Conservation (phyloP, 2,888 invertebrate genomes). For the Ethmia dodecea region DNA sequence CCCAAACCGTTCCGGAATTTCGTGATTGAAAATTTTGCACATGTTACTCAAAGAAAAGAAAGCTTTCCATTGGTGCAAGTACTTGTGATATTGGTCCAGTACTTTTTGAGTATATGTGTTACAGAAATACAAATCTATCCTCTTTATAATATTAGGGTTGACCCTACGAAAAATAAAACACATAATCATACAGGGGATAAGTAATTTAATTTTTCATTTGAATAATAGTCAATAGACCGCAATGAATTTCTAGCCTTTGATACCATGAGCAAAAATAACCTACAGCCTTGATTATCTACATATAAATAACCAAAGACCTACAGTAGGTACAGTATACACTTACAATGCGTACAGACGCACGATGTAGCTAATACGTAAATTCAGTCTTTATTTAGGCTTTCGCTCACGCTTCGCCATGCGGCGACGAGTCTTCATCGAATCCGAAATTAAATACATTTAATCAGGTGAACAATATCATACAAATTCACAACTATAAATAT, state of each 20-base stretch:
- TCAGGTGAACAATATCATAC: conserved; percentile 2
- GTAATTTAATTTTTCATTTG: conserved; percentile 40
- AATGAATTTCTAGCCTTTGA: conserved; percentile 56
- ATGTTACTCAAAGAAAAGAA: too few species aligned
- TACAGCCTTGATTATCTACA: conserved; percentile 28
- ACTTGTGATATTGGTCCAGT: too few species aligned
- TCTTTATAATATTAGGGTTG: too few species aligned
- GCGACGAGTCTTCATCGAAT: conserved; percentile 32
- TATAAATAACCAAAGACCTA: too few species aligned
- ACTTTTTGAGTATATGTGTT: too few species aligned
- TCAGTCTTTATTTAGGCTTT: conserved; percentile 72
- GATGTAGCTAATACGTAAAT: conserved; percentile 57
- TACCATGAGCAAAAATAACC: conserved; percentile 61
- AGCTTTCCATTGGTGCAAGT: too few species aligned
- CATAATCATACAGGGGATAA: too few species aligned
- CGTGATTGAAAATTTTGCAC: too few species aligned
- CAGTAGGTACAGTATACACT: too few species aligned
- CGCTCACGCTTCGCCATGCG: conserved; percentile 21
- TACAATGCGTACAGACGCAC: conserved; percentile 36
- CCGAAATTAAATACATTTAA: conserved; percentile 34
- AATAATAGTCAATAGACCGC: conserved; percentile 71
- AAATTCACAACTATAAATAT: conserved; percentile 34
- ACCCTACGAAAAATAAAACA: too few species aligned
- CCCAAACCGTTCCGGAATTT: too few species aligned
- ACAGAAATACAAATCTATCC: too few species aligned